Percentiles rank a stretch among this genome's conserved stretches.
These are phyloP conservation scores for Zaprionus capensis DNA, from an alignment of 1,140 invertebrate species.

Conservation along the genomic window DNA sequence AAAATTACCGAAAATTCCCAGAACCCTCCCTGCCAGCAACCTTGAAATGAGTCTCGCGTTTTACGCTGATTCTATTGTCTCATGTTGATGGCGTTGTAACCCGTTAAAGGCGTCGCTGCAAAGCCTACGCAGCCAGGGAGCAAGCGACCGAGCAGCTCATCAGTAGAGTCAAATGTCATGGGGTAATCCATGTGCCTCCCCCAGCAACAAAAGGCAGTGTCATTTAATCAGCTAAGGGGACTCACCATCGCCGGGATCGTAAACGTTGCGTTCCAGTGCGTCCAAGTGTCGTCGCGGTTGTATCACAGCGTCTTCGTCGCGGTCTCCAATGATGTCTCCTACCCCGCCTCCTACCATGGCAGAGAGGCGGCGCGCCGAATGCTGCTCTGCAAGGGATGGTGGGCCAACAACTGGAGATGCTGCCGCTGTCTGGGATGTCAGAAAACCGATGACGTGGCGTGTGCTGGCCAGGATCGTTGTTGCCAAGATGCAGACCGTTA, in stretches of 20 bases:
- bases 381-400: constrained; percentile 18
- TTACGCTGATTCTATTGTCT: constrained; percentile 13
- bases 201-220: constrained; percentile 31
- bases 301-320: constrained; percentile 24
- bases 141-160: neutral
- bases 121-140: constrained; percentile 15
- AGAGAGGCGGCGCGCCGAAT: constrained; percentile 26
- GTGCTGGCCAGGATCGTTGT: constrained; percentile 70
- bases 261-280: constrained; percentile 71
- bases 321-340: constrained; percentile 12
- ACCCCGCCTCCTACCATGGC: constrained; percentile 1
- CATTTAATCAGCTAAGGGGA: constrained; percentile 55
- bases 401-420: constrained; percentile 2
- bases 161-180: constrained; percentile 40
- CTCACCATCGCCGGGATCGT: constrained; percentile 84
- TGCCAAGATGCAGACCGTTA: constrained; percentile 66
- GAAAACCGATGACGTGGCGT: constrained; percentile 63
- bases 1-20: neutral
- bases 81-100: constrained; percentile 4
- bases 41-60: constrained; percentile 20
- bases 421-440: constrained; percentile 44
- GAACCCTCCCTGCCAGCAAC: neutral
- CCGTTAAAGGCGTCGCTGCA: constrained; percentile 18
- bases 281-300: constrained; percentile 54
- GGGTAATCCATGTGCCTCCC: constrained; percentile 17